Evolutionary conservation across 2,888 invertebrate species (phyloP), one percentile per base, ranked within the genome.

Genomic region (Neoaliturus tenellus): DNA sequence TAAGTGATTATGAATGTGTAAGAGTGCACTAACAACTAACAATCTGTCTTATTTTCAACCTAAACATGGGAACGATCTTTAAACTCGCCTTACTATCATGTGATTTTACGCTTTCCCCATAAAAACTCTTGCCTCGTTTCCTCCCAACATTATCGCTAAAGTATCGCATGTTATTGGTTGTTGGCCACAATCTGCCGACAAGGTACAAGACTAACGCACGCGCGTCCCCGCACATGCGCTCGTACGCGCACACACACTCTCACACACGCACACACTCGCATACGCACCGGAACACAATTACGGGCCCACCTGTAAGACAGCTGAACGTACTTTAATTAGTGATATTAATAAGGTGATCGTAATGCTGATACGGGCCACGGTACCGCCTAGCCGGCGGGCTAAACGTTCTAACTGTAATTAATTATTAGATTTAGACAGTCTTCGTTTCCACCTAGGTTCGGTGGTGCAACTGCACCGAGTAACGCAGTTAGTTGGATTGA

Each of bases 271-370:
- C 33, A 71, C 71, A 31, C 71, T 6, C 62, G 25, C 62, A 17
- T 25, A 17, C 67, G n/a, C 67, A 14, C 78, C 2, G 51, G 14
- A 5, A 23, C 48, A 48, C 75, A 48, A 44, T 75, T 48, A 48
- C 4, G 3, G 12, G 35, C 4, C 75, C 75, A 75, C 75, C 75
- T 75, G 75, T 75, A 48, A 75, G 75, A 28, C 75, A 75, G 75
- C 75, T 75, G 75, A 44, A 14, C 31, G 48, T 48, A 14, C 69
- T 25, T 75, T 75, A 75, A 75, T 75, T 75, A 48, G 41, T 44
- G 75, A 44, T 75, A 75, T 75, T 75, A 75, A 75, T 75, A 75
- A 44, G 41, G n/a, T 28, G 75, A 75, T 75, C 35, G 17, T 41
- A 17, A 14, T 2, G 44, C 44, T 75, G 75, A 75, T 75, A 75